Evolutionary conservation across 1,140 invertebrate species (phyloP), one percentile per base, ranked within the genome.

Genomic region (Brachionus asplanchnoidis): DNA sequence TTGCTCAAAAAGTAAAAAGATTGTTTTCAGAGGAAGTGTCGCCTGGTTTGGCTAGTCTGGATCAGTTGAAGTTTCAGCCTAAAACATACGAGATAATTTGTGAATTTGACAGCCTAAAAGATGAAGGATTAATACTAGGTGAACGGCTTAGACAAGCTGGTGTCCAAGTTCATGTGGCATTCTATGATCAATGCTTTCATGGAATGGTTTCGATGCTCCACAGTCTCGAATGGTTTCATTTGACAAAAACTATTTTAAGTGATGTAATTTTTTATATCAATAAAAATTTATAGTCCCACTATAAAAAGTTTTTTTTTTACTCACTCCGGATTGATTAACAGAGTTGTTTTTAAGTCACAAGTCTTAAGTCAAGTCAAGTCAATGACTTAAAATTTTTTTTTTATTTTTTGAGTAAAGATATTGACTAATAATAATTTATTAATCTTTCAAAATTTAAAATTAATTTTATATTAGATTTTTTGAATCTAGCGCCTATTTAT

Each of bases 171-270:
- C 11, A 82, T 32, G 28, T 82, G 6, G 79, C 46, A 9, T 82
- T n/a, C 44, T 82, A 82, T 44, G 79, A 82, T 23, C 12, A 82
- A 32, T 60, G 53, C 36, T 82, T 82, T 36, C 79, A 82, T 82
- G 79, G 50, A 9, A 82, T 82, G 50, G 20, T 68, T 32, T 11
- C 36, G 2, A 20, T 80, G 14, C 9, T 40, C 12, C 44, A 56
- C 28, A 14, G 6, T 5, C 6, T 23, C 36, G 6, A 53, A 11
- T 44, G 77, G 8, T 80, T 80, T 56, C 11, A 20, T 20, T 14
- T 7, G 12, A n/a, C 77, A 36, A 17, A 50, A 23, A 42, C 8
- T 9, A 78, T 78, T 44, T 56, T 50, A 44, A 12, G 44, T 11
- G 28, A 50, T 50, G 7, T 50, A 0, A 50, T 44, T 78, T 26